A percentile compares a stretch with the other conserved stretches of the same genome.
These are phyloP conservation scores for Heteronetta atricapilla DNA, from an alignment of 2,113 vertebrate genomes.

Conservation along the genomic window DNA sequence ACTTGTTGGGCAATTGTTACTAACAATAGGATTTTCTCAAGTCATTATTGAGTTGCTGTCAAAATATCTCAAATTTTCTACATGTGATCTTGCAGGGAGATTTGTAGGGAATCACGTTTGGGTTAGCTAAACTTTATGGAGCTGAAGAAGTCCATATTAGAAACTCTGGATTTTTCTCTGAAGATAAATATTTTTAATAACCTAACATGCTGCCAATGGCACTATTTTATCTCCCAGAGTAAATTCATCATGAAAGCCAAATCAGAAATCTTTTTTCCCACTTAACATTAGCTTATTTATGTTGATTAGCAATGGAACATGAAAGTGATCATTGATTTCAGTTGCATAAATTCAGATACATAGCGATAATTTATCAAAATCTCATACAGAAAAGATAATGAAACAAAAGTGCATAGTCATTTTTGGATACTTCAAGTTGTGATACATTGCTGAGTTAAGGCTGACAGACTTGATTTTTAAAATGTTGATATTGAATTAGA, in stretches of 20 bases:
- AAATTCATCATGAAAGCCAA: not conserved
- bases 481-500: no score
- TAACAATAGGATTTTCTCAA: constrained; percentile 23
- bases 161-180: not conserved
- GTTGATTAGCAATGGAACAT: not conserved
- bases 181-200: not conserved
- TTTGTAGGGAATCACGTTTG: not conserved
- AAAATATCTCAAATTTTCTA: constrained; percentile 2
- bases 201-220: not conserved
- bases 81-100: not conserved
- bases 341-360: not conserved
- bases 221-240: not conserved
- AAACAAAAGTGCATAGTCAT: not conserved
- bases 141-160: not conserved
- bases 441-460: not conserved
- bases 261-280: not conserved
- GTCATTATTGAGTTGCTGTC: constrained; percentile 25
- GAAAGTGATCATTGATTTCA: not conserved
- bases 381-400: not conserved
- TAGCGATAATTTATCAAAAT: not conserved
- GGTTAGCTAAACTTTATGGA: not conserved
- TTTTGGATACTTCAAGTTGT: not conserved
- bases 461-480: not conserved
- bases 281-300: not conserved
- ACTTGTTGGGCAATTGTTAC: constrained; percentile 7